phyloP scores from a whole-genome alignment of 2,888 invertebrate species.

The Lydus trimaculatus region DNA sequence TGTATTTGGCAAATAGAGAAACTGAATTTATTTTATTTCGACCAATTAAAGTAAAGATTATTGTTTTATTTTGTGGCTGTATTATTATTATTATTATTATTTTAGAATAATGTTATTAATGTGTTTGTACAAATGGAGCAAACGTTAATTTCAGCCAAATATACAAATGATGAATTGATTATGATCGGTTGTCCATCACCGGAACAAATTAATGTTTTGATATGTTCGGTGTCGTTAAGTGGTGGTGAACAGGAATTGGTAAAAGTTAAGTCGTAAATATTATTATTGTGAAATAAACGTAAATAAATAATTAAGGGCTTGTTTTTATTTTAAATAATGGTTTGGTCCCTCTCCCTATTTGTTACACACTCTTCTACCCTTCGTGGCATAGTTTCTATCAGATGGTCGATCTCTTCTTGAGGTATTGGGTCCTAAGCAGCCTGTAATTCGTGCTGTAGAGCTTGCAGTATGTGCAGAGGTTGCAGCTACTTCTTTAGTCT shows the following conservation, averaged over 20 bases:
- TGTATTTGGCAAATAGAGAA: conserved; percentile 95
- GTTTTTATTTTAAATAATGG: too few species aligned
- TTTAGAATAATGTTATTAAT: conserved; percentile 83
- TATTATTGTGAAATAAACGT: background rate
- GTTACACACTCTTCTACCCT: too few species aligned
- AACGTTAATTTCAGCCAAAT: conserved; percentile 75
- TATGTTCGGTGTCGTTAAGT: conserved; percentile 80
- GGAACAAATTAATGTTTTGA: conserved; percentile 90
- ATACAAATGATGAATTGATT: conserved; percentile 80
- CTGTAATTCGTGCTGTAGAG: too few species aligned
- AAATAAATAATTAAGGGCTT: background rate
- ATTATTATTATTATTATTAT: conserved; percentile 18
- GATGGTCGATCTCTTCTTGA: too few species aligned
- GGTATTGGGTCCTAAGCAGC: too few species aligned
- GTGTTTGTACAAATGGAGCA: conserved; percentile 87
- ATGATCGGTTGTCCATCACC: conserved; percentile 91
- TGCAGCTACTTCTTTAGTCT: too few species aligned
- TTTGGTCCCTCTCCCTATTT: too few species aligned
- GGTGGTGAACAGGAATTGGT: conserved; percentile 57
- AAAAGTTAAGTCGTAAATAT: background rate
- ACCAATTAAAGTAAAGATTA: conserved; percentile 78
- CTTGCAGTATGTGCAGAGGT: too few species aligned
- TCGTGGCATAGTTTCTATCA: too few species aligned
- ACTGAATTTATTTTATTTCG: conserved; percentile 97
- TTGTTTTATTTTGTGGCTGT: conserved; percentile 16